phyloP scores from a whole-genome alignment of 2,113 vertebrate genomes.

The Cephalopterus ornatus region DNA sequence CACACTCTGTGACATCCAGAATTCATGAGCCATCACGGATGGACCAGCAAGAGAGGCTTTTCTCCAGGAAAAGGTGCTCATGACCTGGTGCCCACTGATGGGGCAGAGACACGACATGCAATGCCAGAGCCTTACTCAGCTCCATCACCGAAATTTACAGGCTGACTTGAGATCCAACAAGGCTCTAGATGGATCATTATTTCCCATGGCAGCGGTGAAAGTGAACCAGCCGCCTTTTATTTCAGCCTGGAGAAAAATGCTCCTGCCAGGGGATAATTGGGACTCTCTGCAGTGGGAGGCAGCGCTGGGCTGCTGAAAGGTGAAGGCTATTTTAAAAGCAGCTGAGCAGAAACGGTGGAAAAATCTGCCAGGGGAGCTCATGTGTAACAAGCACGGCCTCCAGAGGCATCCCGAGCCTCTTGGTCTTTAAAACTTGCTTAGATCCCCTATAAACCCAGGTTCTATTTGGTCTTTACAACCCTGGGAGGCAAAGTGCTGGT shows the following conservation, averaged over 20 bases:
- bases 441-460: background rate
- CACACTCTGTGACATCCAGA: background rate
- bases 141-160: background rate
- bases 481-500: background rate
- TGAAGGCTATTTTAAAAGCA: background rate
- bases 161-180: background rate
- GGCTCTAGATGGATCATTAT: background rate
- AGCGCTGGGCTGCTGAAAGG: background rate
- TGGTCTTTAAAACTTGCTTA: background rate
- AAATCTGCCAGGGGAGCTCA: background rate
- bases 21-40: rapidly evolving
- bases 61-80: background rate
- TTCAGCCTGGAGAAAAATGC: conserved; percentile 6
- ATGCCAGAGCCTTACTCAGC: background rate
- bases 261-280: conserved; percentile 8
- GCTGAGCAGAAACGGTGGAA: background rate
- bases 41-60: background rate
- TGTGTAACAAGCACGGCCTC: background rate
- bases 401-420: background rate
- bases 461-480: background rate
- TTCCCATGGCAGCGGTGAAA: background rate
- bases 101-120: background rate
- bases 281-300: background rate
- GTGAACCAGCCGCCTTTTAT: background rate
- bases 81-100: rapidly evolving